A percentile compares a stretch with the other conserved stretches of the same genome.
Evolutionary conservation across 1,140 invertebrate species (phyloP).

Genomic region (Saxidomus purpurata): DNA sequence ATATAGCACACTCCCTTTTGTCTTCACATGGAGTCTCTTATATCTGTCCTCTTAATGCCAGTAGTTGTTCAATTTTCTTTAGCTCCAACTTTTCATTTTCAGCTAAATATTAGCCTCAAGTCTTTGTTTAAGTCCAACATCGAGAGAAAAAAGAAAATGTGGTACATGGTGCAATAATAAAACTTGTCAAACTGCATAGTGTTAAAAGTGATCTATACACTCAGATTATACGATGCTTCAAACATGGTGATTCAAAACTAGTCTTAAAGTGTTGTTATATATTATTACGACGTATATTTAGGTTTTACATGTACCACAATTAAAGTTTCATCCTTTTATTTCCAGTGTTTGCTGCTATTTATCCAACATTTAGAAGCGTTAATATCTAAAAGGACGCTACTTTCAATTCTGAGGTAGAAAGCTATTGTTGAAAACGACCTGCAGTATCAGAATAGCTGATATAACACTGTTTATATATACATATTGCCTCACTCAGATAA

Average conservation of each 20-base stretch:
- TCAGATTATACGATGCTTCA: background rate
- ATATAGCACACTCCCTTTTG: no score
- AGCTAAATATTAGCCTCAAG: background rate
- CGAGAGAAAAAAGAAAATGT: background rate
- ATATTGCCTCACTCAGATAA: conserved; percentile 29
- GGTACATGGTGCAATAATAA: conserved; percentile 36
- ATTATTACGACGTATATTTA: no score
- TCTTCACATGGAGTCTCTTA: no score
- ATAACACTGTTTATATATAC: conserved; percentile 28
- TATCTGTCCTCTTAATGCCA: no score
- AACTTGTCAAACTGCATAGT: conserved; percentile 43
- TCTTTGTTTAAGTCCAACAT: background rate
- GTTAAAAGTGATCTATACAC: conserved; percentile 40
- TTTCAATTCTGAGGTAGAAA: conserved; percentile 40
- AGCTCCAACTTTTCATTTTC: no score
- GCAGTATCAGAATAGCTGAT: conserved; percentile 13
- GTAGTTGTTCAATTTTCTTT: no score
- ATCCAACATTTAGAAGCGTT: background rate
- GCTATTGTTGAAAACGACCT: conserved; percentile 30
- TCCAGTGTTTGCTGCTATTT: background rate
- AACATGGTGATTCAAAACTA: conserved; percentile 6
- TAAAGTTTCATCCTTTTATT: background rate
- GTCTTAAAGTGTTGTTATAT: background rate
- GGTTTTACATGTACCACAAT: background rate
- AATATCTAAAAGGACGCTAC: background rate